Evolutionary conservation across 2,888 invertebrate genomes (phyloP).

Genomic region (Archaeoteleia sp.): DNA sequence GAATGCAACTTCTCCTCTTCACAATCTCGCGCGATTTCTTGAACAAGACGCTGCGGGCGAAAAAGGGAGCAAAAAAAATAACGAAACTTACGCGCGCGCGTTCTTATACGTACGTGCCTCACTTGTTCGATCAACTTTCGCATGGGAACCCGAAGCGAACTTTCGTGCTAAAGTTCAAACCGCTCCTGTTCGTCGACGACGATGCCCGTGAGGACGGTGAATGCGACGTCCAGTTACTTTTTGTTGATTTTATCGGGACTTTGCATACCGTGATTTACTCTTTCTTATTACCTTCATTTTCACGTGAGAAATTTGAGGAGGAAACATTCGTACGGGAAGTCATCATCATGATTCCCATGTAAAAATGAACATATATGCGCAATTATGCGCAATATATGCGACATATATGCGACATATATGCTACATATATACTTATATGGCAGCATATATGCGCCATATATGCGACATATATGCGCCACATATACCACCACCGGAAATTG

Average conservation of each 20-base stretch:
- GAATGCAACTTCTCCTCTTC: no score
- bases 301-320: constrained; percentile 2
- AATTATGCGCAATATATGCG: no score
- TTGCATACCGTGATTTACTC: not conserved
- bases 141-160: constrained; percentile 1
- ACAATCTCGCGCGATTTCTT: no score
- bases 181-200: constrained; percentile 3
- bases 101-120: constrained; percentile 5
- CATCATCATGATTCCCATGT: no score
- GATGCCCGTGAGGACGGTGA: not conserved
- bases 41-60: no score
- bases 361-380: no score
- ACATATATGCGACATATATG: no score
- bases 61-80: not conserved
- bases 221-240: constrained; percentile 6
- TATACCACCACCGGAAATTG: no score
- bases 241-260: constrained; percentile 1
- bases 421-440: no score
- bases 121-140: constrained; percentile 7
- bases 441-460: no score
- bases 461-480: no score
- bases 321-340: constrained; percentile 2
- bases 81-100: not conserved
- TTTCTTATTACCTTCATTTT: constrained; percentile 3
- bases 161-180: constrained; percentile 15